Evolutionary conservation across 2,113 vertebrate genomes (phyloP).

Genomic region (Collichthys lucidus): DNA sequence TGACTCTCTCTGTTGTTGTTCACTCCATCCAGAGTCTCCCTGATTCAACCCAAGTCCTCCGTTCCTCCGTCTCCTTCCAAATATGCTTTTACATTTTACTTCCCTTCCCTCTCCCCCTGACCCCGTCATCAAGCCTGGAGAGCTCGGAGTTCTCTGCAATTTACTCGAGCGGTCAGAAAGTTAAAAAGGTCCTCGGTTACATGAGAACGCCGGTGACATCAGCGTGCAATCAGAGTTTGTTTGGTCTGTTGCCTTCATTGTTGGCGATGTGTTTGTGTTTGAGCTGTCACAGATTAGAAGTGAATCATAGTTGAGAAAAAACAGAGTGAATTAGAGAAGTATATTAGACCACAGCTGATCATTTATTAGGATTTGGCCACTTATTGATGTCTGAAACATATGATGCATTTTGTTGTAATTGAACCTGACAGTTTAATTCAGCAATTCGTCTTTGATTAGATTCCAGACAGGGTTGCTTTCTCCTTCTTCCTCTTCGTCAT

Average conservation of each 20-base stretch:
- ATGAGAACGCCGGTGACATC: conserved; percentile 61
- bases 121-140: conserved; percentile 44
- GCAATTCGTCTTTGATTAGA: background rate
- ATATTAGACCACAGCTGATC: background rate
- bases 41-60: conserved; percentile 38
- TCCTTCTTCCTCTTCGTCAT: background rate
- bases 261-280: conserved; percentile 46
- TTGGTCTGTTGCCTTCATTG: conserved; percentile 58
- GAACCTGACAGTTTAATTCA: background rate
- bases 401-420: background rate
- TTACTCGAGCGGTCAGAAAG: conserved; percentile 24
- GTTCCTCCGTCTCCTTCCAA: conserved; percentile 48
- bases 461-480: background rate
- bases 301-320: background rate
- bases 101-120: background rate
- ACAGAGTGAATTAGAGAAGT: background rate
- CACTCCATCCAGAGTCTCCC: conserved; percentile 50
- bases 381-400: background rate
- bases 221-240: conserved; percentile 57
- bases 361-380: conserved; percentile 27
- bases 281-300: conserved; percentile 22
- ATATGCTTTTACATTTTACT: conserved; percentile 59
- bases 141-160: conserved; percentile 26
- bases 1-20: conserved; percentile 44
- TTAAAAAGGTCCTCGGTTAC: conserved; percentile 53